Base-by-base conservation (phyloP, 53 echinoderm and acorn worm species). In the Holothuria scabra region DNA sequence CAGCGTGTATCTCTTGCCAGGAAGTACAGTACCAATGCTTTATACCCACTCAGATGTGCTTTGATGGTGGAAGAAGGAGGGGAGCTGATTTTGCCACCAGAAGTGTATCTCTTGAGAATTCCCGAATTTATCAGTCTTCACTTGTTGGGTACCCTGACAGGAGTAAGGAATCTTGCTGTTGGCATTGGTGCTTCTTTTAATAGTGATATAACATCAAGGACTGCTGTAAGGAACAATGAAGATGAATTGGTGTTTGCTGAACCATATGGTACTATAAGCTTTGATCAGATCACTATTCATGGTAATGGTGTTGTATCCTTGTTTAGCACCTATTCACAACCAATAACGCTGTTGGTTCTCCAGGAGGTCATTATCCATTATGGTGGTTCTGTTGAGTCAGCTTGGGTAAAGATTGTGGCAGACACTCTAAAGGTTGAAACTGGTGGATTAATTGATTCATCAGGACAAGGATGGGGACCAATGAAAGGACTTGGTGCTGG, bases 1-100 rank as follows among this genome's bases (percentile, higher is more conserved):
- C 95, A 95, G 69, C 88, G 38, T 72, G 55, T 95, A 28, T 90
- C 90, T 4, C 37, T 95, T 12, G 95, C 95, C 10, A 90, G 66
- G 37, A 74, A 57, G 34, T 86, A 87, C 70, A 92, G 88, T 10
- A 84, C 88, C 12, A 86, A 87, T 48, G 81, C 85, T 31, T 86
- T 74, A 34, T 95, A 95, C 62, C 61, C 81, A 46, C 33, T 95
- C 16, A 26, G 59, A 56, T 92, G 92, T 81, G 90, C 95, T 29
- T 16, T 95, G 16, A 71, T 61, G 48, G 88, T 95, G 22, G 86
- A 86, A 38, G 89, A 95, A 49, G 74, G 60, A 44, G 92, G 87
- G 5, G 92, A 95, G 62, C 29, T 93, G 41, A 90, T 85, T 8
- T 82, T 95, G 22, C 92, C 95, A 23, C 83, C 90, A 46, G 86